A percentile compares a stretch with the other conserved stretches of the same genome.
These are phyloP conservation scores for Patiria miniata DNA, from an alignment of 35 echinoderm and acorn worm genomes.

Conservation along the genomic window DNA sequence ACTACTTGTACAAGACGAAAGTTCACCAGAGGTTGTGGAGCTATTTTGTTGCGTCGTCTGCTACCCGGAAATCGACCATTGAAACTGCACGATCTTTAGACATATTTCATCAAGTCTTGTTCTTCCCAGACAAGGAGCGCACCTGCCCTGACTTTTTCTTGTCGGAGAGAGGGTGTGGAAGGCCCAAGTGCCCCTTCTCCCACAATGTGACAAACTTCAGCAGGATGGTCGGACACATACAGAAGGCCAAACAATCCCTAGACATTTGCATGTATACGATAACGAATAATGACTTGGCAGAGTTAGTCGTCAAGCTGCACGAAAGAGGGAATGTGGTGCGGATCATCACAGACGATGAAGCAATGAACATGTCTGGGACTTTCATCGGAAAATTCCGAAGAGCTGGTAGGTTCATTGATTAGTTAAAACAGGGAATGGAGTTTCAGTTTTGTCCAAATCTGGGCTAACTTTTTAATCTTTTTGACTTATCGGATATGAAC, in stretches of 20 bases:
- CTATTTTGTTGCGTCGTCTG: background rate
- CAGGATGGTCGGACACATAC: slow-evolving; percentile 55
- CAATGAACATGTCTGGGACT: slow-evolving; percentile 21
- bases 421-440: background rate
- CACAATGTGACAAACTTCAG: slow-evolving; percentile 64
- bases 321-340: slow-evolving; percentile 66
- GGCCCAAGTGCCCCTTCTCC: slow-evolving; percentile 54
- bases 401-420: background rate
- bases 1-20: slow-evolving; percentile 51
- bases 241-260: slow-evolving; percentile 50
- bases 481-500: too few relatives aligned
- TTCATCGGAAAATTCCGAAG: background rate
- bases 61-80: background rate
- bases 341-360: slow-evolving; percentile 84
- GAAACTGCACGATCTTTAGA: background rate
- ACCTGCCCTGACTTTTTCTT: slow-evolving; percentile 60
- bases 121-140: slow-evolving; percentile 71
- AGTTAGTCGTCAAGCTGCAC: slow-evolving; percentile 70
- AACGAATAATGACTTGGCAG: slow-evolving; percentile 41
- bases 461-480: too few relatives aligned
- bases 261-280: slow-evolving; percentile 91
- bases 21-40: slow-evolving; percentile 22
- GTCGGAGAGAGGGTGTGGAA: slow-evolving; percentile 42
- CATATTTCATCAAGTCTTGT: slow-evolving; percentile 67
- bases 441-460: too few relatives aligned